Evolutionary conservation across 2,797 vertebrate species (phyloP).

Genomic region (Malacoctenus gilli): DNA sequence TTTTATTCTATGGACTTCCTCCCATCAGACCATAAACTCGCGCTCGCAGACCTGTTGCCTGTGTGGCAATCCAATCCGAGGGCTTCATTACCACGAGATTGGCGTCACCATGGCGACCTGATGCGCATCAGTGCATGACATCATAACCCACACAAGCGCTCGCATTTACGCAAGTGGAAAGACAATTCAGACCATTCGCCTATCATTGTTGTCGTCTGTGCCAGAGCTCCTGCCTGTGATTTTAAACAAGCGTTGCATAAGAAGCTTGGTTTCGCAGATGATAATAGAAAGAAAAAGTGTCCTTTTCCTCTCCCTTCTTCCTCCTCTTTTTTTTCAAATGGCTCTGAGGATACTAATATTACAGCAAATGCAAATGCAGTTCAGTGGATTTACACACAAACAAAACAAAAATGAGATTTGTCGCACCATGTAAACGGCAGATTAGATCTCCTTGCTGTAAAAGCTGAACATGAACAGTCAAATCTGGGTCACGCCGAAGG

Average conservation of each 20-base stretch:
- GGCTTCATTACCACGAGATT: conserved; percentile 56
- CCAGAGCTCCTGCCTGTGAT: conserved; percentile 31
- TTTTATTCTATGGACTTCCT: background rate
- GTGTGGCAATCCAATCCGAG: conserved; percentile 48
- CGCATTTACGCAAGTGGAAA: conserved; percentile 66
- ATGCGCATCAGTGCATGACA: conserved; percentile 76
- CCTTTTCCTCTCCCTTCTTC: conserved; percentile 1
- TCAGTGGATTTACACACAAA: conserved; percentile 61
- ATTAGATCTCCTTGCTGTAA: conserved; percentile 52
- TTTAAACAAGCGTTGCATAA: conserved; percentile 42
- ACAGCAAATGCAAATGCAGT: conserved; percentile 52
- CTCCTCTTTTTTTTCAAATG: conserved; percentile 21
- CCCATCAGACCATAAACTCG: conserved; percentile 1
- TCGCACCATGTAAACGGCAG: conserved; percentile 33
- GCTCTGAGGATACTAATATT: conserved; percentile 27
- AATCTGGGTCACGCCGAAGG: conserved; percentile 53
- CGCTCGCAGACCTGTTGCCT: conserved; percentile 49
- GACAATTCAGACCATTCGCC: conserved; percentile 49
- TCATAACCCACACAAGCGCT: conserved; percentile 70
- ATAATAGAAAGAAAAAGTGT: conserved; percentile 8
- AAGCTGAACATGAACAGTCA: conserved; percentile 42
- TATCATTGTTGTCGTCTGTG: conserved; percentile 44
- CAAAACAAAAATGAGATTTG: conserved; percentile 58
- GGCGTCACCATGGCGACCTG: conserved; percentile 75
- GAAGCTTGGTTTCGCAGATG: conserved; percentile 26